Conservation (phyloP, 2,113 vertebrate genomes). For the Grantiella picta region DNA sequence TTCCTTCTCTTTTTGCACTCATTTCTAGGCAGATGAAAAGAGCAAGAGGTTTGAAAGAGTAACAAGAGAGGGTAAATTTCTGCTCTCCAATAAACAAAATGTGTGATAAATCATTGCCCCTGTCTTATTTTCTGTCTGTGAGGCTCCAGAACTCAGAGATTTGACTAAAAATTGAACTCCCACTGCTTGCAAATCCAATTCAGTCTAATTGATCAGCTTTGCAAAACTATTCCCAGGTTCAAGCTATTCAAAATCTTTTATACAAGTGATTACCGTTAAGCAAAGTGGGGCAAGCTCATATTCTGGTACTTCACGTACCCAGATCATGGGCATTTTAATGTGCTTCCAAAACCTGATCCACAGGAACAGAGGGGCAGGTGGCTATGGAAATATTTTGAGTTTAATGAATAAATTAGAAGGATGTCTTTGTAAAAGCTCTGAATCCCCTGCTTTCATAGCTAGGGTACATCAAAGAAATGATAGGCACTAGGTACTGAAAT, state of each 20-base stretch:
- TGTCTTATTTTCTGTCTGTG: neutral
- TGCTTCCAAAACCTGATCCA: neutral
- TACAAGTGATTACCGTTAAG: neutral
- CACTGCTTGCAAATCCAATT: neutral
- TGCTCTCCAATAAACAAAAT: neutral
- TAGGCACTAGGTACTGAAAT: neutral
- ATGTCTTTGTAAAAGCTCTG: neutral
- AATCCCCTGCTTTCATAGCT: neutral
- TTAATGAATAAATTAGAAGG: neutral
- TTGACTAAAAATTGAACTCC: constrained; percentile 4
- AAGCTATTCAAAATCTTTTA: neutral
- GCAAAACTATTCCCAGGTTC: constrained; percentile 1
- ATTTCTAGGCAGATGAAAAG: neutral
- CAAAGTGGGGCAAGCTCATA: neutral
- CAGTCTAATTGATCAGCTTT: neutral
- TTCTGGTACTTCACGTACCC: neutral
- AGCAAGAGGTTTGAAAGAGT: neutral
- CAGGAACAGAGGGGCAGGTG: neutral
- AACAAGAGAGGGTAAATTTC: neutral
- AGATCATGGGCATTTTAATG: neutral
- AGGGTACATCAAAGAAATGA: neutral
- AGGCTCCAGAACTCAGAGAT: neutral
- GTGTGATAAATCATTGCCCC: neutral
- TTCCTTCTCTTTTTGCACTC: neutral
- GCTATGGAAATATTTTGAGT: neutral